Conservation (phyloP, 1,140 invertebrate genomes). For the Cyclina sinensis region DNA sequence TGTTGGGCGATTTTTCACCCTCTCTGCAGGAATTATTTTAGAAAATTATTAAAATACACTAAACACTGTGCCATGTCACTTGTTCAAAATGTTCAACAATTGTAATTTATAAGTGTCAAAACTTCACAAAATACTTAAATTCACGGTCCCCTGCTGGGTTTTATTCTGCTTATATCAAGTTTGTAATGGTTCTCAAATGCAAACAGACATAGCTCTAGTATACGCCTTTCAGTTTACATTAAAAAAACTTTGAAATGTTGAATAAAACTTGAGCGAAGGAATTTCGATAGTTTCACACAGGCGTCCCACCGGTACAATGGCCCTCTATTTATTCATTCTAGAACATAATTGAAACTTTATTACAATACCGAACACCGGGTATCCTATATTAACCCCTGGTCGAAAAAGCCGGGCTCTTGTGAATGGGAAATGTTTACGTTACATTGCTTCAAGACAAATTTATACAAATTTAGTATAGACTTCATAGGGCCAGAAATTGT, state of each 20-base stretch:
- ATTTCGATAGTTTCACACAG: slow-evolving; percentile 44
- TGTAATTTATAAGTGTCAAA: slow-evolving; percentile 69
- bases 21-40: slow-evolving; percentile 54
- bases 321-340: slow-evolving; percentile 42
- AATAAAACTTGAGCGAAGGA: slow-evolving; percentile 54
- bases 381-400: slow-evolving; percentile 42
- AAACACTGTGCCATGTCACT: slow-evolving; percentile 48
- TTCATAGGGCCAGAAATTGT: slow-evolving; percentile 26
- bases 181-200: slow-evolving; percentile 64
- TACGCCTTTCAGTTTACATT: slow-evolving; percentile 44
- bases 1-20: slow-evolving; percentile 52
- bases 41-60: slow-evolving; percentile 66
- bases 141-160: slow-evolving; percentile 39
- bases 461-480: slow-evolving; percentile 24
- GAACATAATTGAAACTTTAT: slow-evolving; percentile 69
- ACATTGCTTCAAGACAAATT: slow-evolving; percentile 62
- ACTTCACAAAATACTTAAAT: slow-evolving; percentile 61
- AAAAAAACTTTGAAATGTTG: slow-evolving; percentile 37
- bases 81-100: slow-evolving; percentile 54
- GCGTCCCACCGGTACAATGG: slow-evolving; percentile 45
- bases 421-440: slow-evolving; percentile 46
- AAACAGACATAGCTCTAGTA: slow-evolving; percentile 34
- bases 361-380: slow-evolving; percentile 50
- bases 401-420: slow-evolving; percentile 30
- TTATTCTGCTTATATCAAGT: slow-evolving; percentile 59